A percentile compares a stretch with the other conserved stretches of the same genome.
phyloP scores from a whole-genome alignment of 2,888 invertebrate species.

The Acrobasis consociella region DNA sequence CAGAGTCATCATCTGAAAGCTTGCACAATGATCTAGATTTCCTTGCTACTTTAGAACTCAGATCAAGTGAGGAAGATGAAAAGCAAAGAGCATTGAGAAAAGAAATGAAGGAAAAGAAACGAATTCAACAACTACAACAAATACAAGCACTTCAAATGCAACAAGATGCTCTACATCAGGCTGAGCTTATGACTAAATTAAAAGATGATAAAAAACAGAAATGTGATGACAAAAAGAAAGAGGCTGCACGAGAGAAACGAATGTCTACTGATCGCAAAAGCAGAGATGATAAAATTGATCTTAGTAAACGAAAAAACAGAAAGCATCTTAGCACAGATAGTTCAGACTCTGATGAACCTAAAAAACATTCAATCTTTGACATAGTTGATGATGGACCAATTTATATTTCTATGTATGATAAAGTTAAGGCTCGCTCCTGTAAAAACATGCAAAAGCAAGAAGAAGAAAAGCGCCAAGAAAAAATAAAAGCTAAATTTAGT shows the following conservation, averaged over 20 bases:
- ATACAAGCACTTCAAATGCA: constrained; percentile 78
- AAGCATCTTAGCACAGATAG: constrained; percentile 83
- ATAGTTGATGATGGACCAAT: constrained; percentile 94
- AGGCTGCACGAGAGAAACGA: constrained; percentile 71
- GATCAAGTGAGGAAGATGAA: constrained; percentile 84
- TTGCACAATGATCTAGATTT: constrained; percentile 82
- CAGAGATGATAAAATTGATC: constrained; percentile 72
- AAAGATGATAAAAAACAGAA: constrained; percentile 73
- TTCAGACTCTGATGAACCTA: constrained; percentile 91
- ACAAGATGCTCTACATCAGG: constrained; percentile 70
- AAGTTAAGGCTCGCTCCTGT: constrained; percentile 96
- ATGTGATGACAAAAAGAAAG: constrained; percentile 74
- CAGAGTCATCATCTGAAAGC: constrained; percentile 53
- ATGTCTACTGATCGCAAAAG: constrained; percentile 79
- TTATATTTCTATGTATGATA: constrained; percentile 98
- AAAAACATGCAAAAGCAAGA: constrained; percentile 97
- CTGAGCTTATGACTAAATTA: constrained; percentile 62
- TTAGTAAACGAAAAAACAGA: constrained; percentile 68
- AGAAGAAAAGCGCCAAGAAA: constrained; percentile 92
- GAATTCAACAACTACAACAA: constrained; percentile 76
- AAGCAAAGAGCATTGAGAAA: constrained; percentile 79
- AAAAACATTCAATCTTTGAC: constrained; percentile 95
- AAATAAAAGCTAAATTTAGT: constrained; percentile 94
- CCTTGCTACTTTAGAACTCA: constrained; percentile 81
- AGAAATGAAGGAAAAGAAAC: constrained; percentile 82